Base-by-base conservation (phyloP, 2,888 invertebrate genomes). In the Drosophila anomalata region DNA sequence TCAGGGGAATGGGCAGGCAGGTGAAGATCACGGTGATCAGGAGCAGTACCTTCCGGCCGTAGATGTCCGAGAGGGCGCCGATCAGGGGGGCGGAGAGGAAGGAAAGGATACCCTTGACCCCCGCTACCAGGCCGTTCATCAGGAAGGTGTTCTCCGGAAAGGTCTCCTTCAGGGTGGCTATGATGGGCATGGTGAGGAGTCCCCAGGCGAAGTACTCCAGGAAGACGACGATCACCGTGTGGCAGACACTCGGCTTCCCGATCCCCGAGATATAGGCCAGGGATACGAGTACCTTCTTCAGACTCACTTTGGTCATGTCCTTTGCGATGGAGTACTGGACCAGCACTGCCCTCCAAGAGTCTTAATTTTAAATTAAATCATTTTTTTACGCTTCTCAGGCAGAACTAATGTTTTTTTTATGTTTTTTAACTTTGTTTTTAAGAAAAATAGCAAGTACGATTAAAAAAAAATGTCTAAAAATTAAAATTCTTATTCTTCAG, bases 151-250 rank as follows among this genome's bases (percentile, higher is more conserved):
- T 99, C 92, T 98, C 96, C 76, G 99, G 99, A 93, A 99, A 99
- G 66, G 99, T 99, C 87, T 96, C 96, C 92, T 99, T 99, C 79
- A 99, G 94, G 87, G 97, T 97, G 81, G 89, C 93, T 91, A 99
- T 99, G 90, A 99, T 97, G 66, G 99, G 99, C 94, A 98, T 97
- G 75, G 99, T 99, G 78, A 99, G 94, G 79, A 99, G 94, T 57
- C 99, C 99, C 99, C 99, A 99, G 80, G 99, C 98, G 93, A 99
- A 99, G 93, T 99, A 99, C 93, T 99, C 99, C 92, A 99, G 94
- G 93, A 99, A 99, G 93, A 99, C 99, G 89, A 99, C 98, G 91
- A 99, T 96, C 91, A 99, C 93, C 72, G 99, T 99, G 95, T 99
- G 99, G 92, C 97, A 98, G 73, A 99, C 96, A 91, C 97, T 97